Evolutionary conservation across 2,797 vertebrate species (phyloP).

Genomic region (Capromys pilorides): DNA sequence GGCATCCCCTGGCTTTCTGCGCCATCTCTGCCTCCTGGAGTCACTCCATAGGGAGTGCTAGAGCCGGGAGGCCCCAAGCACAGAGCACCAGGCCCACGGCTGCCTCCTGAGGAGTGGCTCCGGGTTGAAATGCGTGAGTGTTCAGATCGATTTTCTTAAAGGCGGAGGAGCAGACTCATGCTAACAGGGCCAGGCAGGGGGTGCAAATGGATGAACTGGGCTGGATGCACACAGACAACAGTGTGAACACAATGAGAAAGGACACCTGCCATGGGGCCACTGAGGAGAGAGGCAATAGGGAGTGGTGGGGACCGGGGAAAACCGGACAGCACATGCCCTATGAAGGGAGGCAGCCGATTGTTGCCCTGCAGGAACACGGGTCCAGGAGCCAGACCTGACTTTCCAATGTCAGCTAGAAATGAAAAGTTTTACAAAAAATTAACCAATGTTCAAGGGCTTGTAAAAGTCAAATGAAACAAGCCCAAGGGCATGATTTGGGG

Average conservation of each 20-base stretch:
- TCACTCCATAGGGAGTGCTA: background rate
- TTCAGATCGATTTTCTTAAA: background rate
- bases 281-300: background rate
- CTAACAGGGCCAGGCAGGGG: constrained; percentile 3
- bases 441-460: background rate
- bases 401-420: background rate
- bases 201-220: background rate
- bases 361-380: background rate
- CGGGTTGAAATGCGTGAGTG: background rate
- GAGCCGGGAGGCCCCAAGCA: background rate
- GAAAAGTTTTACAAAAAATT: background rate
- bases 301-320: background rate
- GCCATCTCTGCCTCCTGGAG: background rate
- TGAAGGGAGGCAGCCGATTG: background rate
- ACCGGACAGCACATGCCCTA: background rate
- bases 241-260: constrained; percentile 40
- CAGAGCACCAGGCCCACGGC: background rate
- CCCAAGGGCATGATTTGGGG: background rate
- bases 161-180: constrained; percentile 26
- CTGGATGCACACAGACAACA: constrained; percentile 47
- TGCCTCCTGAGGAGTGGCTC: background rate
- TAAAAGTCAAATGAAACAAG: constrained; percentile 19
- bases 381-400: background rate
- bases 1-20: background rate
- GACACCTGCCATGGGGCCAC: background rate